These are phyloP conservation scores for Saxidomus purpurata DNA, from an alignment of 1,140 invertebrate genomes.

Conservation along the genomic window DNA sequence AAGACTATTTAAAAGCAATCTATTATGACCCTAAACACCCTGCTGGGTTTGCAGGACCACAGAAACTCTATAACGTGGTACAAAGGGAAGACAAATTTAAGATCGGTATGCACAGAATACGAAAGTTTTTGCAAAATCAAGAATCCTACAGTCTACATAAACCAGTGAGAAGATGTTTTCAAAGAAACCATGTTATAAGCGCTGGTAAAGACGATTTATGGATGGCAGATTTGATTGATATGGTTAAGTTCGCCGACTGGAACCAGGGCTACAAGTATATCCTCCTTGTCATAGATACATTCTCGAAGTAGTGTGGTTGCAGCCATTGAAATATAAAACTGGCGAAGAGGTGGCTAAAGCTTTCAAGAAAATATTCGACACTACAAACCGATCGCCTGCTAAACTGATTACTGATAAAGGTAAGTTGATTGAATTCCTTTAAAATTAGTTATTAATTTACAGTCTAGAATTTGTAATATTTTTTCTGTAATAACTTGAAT, in stretches of 20 bases:
- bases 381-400: not conserved
- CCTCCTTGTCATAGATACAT: not conserved
- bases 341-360: slow-evolving; percentile 11
- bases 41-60: slow-evolving; percentile 11
- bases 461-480: not conserved
- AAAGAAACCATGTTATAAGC: slow-evolving; percentile 16
- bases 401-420: slow-evolving; percentile 35
- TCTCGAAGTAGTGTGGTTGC: not conserved
- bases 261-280: slow-evolving; percentile 91
- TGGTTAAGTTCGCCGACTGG: slow-evolving; percentile 10
- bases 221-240: slow-evolving; percentile 36
- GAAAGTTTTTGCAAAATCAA: slow-evolving; percentile 3
- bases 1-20: slow-evolving; percentile 26
- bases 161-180: slow-evolving; percentile 10
- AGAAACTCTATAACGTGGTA: slow-evolving; percentile 35
- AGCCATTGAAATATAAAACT: slow-evolving; percentile 6
- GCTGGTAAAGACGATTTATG: slow-evolving; percentile 28
- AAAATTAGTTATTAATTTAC: not conserved
- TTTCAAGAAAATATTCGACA: not conserved
- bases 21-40: slow-evolving; percentile 27
- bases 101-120: not conserved
- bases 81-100: not conserved
- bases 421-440: not conserved
- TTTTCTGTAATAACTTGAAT: not conserved
- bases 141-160: not conserved